Percentiles rank a stretch among this genome's conserved stretches.
Conservation (phyloP, 2,113 vertebrate genomes). For the Nerophis ophidion region DNA sequence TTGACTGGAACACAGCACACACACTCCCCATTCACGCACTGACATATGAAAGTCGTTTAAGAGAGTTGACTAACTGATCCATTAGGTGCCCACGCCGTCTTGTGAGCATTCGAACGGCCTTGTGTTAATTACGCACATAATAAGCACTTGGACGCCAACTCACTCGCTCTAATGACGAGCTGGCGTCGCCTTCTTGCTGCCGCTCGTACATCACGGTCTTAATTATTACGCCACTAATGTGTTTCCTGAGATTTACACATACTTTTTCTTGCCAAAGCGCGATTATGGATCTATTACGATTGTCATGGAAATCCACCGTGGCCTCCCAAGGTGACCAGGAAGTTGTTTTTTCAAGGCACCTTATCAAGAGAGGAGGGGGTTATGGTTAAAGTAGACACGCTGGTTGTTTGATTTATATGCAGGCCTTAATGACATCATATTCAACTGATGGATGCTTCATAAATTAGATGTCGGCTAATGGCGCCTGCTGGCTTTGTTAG, state of each 20-base stretch:
- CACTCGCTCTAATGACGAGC: constrained; percentile 58
- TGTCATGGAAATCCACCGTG: constrained; percentile 43
- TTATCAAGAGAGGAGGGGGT: constrained; percentile 7
- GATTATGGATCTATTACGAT: constrained; percentile 48
- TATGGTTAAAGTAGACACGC: constrained; percentile 30
- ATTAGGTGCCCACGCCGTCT: constrained; percentile 34
- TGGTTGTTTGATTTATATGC: constrained; percentile 59
- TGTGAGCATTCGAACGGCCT: constrained; percentile 12
- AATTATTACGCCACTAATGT: constrained; percentile 58
- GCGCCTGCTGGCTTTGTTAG: constrained; percentile 50
- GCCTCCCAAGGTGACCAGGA: constrained; percentile 71
- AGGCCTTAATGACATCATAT: constrained; percentile 68
- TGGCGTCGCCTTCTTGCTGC: constrained; percentile 15
- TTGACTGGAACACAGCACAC: constrained; percentile 10
- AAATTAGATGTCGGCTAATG: constrained; percentile 64
- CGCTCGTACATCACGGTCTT: constrained; percentile 50
- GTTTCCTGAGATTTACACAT: constrained; percentile 49
- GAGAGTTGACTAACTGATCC: constrained; percentile 49
- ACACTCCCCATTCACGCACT: constrained; percentile 5
- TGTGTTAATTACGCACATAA: constrained; percentile 55
- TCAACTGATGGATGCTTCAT: constrained; percentile 41
- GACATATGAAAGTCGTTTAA: constrained; percentile 44
- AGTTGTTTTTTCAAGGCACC: constrained; percentile 38
- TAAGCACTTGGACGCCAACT: constrained; percentile 32
- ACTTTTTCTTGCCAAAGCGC: constrained; percentile 38